Evolutionary conservation across 2,113 vertebrate species (phyloP).

Genomic region (Ranitomeya variabilis): DNA sequence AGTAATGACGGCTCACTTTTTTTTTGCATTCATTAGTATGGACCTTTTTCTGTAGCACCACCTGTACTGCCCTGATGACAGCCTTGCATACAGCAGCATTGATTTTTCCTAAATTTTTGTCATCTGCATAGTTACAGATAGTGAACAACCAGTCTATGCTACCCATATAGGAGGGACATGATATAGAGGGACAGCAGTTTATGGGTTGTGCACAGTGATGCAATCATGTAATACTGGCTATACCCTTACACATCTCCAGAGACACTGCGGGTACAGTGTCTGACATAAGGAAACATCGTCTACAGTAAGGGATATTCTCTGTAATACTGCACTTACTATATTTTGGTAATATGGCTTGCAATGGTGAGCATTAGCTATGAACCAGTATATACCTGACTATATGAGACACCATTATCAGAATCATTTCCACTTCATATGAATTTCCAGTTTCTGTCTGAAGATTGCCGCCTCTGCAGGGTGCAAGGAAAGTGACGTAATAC

Average conservation of each 20-base stretch:
- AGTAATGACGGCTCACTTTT: no score
- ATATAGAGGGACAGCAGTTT: not conserved
- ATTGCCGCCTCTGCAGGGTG: not conserved
- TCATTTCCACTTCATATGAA: constrained; percentile 4
- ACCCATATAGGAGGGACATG: not conserved
- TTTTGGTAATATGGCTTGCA: not conserved
- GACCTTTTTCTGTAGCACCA: not conserved
- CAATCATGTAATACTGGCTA: no score
- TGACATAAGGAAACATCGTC: no score
- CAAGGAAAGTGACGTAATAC: not conserved
- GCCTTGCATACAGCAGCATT: no score
- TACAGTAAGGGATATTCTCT: not conserved
- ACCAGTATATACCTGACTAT: no score
- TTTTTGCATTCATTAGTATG: not conserved
- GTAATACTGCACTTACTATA: not conserved
- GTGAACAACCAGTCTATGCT: not conserved
- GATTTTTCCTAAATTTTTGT: not conserved
- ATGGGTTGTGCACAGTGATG: no score
- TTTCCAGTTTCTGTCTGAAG: not conserved
- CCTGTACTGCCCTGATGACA: no score
- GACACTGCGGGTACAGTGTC: no score
- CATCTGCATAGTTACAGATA: not conserved
- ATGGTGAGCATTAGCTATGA: not conserved
- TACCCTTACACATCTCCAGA: no score
- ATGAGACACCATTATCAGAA: not conserved